Percentiles rank a stretch among this genome's conserved stretches.
Evolutionary conservation across 2,113 vertebrate species (phyloP).

Genomic region (Oreochromis aureus): DNA sequence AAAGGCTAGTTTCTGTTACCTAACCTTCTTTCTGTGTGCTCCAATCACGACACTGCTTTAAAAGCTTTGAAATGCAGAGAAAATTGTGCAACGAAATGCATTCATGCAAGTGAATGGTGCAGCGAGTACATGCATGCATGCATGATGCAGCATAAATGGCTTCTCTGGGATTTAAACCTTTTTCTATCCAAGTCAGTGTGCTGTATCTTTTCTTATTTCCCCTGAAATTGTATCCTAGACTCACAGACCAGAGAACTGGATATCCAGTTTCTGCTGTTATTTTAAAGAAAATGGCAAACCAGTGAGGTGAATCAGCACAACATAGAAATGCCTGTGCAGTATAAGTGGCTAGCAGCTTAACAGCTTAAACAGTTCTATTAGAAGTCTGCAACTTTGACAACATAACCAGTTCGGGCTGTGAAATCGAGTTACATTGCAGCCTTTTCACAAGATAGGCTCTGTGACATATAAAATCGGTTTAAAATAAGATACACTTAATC

Average conservation of each 20-base stretch:
- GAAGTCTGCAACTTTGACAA: background rate
- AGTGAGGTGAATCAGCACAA: background rate
- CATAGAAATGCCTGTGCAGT: background rate
- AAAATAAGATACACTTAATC: background rate
- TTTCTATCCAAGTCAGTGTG: background rate
- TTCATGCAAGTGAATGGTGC: background rate
- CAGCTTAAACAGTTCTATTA: background rate
- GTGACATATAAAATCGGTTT: background rate
- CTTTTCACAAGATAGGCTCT: background rate
- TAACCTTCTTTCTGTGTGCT: background rate
- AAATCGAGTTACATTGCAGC: background rate
- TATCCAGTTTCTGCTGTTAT: background rate
- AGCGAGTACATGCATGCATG: background rate
- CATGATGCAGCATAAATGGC: background rate
- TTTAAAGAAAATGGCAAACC: background rate
- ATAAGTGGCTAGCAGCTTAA: background rate
- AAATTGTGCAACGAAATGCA: conserved; percentile 15
- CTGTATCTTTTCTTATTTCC: background rate
- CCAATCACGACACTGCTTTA: background rate
- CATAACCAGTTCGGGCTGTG: background rate
- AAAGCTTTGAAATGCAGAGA: conserved; percentile 32
- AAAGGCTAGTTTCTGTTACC: background rate
- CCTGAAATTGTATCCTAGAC: background rate
- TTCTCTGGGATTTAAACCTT: background rate
- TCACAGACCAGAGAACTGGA: background rate